Evolutionary conservation across 2,797 vertebrate genomes (phyloP), one percentile per base, ranked within the genome.

Genomic region (Dendrocincla fuliginosa): DNA sequence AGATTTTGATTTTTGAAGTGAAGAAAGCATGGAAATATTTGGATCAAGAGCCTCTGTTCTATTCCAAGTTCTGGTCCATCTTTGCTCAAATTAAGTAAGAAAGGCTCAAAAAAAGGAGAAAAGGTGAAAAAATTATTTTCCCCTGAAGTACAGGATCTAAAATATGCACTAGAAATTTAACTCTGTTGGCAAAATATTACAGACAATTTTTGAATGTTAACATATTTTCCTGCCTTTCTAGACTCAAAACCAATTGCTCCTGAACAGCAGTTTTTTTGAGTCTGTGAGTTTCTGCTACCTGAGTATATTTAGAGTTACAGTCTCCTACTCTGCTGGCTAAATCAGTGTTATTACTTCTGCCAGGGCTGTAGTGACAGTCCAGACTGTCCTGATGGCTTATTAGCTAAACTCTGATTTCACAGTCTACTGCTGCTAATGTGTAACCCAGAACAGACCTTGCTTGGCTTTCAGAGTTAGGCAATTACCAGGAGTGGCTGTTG

Each of bases 371-470:
- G 84, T 53, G 94, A 79, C 56, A 78, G 92, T 78, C 64, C 81
- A 75, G 75, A 35, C 46, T 87, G 89, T 74, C 81, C 86, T 56
- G 52, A 77, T 90, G 81, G 74, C 90, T 95, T 77, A 33, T 80
- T 93, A 95, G 74, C 84, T 68, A 87, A 78, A 74, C 59, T 89
- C 74, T 87, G 88, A 52, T 92, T 95, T 92, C 86, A 87, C 63
- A 88, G 53, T 53, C 74, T 92, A 6, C 78, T 79, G 81, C 74
- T 90, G 16, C 74, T 60, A 49, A 77, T 79, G 60, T 8, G 32
- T 22, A 46, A 90, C 33, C 49, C 78, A 89, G 90, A 64, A 18
- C 41, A 82, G 70, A 42, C 67, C 90, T 79, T 70, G 46, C 64
- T 59, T 93, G 81, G 71, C 53, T 89, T 87, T 78, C 77, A 28